Percentiles rank a stretch among this genome's conserved stretches.
These are phyloP conservation scores for Spea multiplicata DNA, from an alignment of 2,113 vertebrate species.

Conservation along the genomic window DNA sequence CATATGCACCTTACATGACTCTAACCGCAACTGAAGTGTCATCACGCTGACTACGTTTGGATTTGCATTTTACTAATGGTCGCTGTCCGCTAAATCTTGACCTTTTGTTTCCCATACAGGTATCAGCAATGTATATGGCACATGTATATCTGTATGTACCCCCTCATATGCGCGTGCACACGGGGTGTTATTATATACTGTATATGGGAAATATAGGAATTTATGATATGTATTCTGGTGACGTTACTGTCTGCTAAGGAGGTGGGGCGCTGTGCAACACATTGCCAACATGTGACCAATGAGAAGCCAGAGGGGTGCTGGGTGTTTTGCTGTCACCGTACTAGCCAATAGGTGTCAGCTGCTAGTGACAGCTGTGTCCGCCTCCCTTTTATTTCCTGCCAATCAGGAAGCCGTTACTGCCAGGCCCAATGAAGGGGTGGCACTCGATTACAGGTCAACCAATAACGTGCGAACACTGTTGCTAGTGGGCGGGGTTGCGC, in stretches of 20 bases:
- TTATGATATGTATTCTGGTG: background rate
- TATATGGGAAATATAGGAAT: background rate
- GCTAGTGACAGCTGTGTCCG: conserved; percentile 20
- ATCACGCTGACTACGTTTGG: too few species aligned
- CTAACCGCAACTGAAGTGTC: too few species aligned
- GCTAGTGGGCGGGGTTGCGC: conserved; percentile 51
- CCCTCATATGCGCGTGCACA: too few species aligned
- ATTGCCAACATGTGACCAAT: conserved; percentile 8
- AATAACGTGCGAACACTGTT: conserved; percentile 27
- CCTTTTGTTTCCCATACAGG: too few species aligned
- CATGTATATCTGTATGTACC: too few species aligned
- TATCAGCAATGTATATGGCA: too few species aligned
- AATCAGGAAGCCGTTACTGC: background rate
- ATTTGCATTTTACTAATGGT: too few species aligned
- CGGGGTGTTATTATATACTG: background rate
- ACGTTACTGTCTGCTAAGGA: conserved; percentile 16
- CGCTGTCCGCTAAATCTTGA: too few species aligned
- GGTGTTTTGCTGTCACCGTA: background rate
- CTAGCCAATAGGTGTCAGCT: background rate
- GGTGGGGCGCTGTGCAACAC: background rate
- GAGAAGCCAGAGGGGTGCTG: background rate
- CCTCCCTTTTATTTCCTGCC: background rate
- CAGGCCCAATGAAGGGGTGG: background rate
- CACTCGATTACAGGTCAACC: background rate
- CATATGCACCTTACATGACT: too few species aligned